These are phyloP conservation scores for Hylomyscus alleni DNA, from an alignment of 2,797 vertebrate species.

Conservation along the genomic window DNA sequence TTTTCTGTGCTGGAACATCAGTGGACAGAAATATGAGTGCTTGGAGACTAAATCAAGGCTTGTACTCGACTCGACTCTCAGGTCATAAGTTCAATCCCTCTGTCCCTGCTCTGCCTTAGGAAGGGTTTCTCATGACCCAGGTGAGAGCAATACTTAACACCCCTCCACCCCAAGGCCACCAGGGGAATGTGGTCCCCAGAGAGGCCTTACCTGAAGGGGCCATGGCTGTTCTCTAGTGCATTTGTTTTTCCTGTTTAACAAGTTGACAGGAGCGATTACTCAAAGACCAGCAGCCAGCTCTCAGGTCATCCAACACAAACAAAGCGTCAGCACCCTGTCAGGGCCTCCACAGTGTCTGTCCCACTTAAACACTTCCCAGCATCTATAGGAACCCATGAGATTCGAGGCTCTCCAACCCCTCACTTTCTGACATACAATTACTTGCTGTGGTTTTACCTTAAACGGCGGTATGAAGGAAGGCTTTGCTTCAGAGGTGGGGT, in stretches of 20 bases:
- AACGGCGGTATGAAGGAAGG: not conserved
- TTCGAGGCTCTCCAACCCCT: accelerated
- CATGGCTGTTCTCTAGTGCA: conserved; percentile 56
- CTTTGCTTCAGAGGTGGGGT: not conserved
- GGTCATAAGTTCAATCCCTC: conserved; percentile 19
- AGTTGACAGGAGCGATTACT: conserved; percentile 76
- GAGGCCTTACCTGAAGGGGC: not conserved
- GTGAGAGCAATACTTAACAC: too few species aligned
- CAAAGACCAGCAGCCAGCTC: conserved; percentile 33
- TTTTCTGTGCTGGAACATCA: not conserved
- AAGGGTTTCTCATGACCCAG: accelerated
- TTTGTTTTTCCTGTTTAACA: conserved; percentile 74
- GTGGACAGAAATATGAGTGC: not conserved
- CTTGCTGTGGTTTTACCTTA: not conserved
- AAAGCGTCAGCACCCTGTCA: conserved; percentile 70
- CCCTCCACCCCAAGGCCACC: not conserved
- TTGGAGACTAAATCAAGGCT: not conserved
- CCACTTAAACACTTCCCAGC: not conserved
- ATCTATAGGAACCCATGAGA: not conserved
- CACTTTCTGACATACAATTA: accelerated
- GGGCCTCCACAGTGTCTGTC: not conserved
- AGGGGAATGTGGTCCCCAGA: not conserved
- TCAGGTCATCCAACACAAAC: conserved; percentile 72
- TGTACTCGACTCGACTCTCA: not conserved
- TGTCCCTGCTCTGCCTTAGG: not conserved